phyloP scores from a whole-genome alignment of 2,888 invertebrate genomes.

The Thymelicus lineola region DNA sequence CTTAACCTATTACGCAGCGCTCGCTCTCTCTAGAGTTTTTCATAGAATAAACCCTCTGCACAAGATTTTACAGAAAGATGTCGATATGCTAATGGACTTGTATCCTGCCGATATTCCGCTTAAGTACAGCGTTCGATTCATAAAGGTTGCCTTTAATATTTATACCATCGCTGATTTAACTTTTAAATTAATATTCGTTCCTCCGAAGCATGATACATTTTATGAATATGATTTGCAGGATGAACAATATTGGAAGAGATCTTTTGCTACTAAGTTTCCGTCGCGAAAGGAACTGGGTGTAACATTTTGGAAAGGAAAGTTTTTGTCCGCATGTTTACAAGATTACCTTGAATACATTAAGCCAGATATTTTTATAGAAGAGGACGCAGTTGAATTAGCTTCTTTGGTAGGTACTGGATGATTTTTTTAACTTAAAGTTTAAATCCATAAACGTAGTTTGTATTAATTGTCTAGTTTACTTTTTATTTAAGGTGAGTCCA shows the following conservation, averaged over 20 bases:
- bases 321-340: conserved; percentile 72
- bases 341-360: conserved; percentile 74
- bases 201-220: conserved; percentile 1
- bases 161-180: conserved; percentile 1
- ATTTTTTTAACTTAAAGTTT: background rate
- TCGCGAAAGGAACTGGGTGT: conserved; percentile 66
- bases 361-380: conserved; percentile 74
- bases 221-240: conserved; percentile 63
- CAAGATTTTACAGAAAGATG: conserved; percentile 83
- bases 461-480: background rate
- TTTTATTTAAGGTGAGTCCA: conserved; percentile 69
- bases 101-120: conserved; percentile 85
- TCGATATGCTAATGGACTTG: conserved; percentile 85
- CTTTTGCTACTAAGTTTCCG: conserved; percentile 71
- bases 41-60: conserved; percentile 81
- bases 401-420: conserved; percentile 65
- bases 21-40: conserved; percentile 70
- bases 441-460: too few relatives aligned
- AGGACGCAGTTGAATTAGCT: conserved; percentile 69
- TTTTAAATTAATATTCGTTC: conserved; percentile 2
- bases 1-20: conserved; percentile 65
- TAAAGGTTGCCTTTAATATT: conserved; percentile 63
- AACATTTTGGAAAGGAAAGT: conserved; percentile 87
- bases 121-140: conserved; percentile 80
- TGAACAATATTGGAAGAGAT: conserved; percentile 88